phyloP scores from a whole-genome alignment of 2,888 invertebrate genomes.

The Blastobasis adustella region DNA sequence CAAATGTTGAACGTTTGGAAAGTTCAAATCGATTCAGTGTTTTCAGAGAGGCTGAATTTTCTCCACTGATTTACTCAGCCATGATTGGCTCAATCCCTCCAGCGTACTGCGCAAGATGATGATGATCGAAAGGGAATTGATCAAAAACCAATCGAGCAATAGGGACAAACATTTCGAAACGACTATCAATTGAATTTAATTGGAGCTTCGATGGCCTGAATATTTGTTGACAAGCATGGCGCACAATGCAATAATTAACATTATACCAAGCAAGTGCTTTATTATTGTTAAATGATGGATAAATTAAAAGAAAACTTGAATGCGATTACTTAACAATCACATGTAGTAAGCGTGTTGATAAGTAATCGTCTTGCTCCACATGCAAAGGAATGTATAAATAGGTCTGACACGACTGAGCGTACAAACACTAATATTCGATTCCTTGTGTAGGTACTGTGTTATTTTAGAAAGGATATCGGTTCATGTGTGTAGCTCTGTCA shows the following conservation, averaged over 20 bases:
- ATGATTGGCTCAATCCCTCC: no score
- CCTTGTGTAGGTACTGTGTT: no score
- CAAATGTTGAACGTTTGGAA: no score
- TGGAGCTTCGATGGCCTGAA: conserved; percentile 29
- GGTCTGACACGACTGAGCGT: no score
- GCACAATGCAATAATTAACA: conserved; percentile 20
- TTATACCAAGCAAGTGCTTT: conserved; percentile 15
- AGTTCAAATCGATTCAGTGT: not conserved
- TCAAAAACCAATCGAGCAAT: not conserved
- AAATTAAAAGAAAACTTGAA: no score
- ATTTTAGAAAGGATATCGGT: no score
- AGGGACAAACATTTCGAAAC: no score
- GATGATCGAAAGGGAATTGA: not conserved
- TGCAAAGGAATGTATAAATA: not conserved
- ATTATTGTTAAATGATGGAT: no score
- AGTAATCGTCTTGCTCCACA: not conserved
- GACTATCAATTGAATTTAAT: not conserved
- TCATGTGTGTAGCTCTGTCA: no score
- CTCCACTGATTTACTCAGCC: not conserved
- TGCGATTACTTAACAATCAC: no score
- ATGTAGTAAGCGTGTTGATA: not conserved
- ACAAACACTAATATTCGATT: no score
- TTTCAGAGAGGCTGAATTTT: not conserved
- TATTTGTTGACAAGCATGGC: conserved; percentile 24
- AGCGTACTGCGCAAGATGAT: no score